phyloP scores from a whole-genome alignment of 2,797 vertebrate species.

The Sylvilagus floridanus region DNA sequence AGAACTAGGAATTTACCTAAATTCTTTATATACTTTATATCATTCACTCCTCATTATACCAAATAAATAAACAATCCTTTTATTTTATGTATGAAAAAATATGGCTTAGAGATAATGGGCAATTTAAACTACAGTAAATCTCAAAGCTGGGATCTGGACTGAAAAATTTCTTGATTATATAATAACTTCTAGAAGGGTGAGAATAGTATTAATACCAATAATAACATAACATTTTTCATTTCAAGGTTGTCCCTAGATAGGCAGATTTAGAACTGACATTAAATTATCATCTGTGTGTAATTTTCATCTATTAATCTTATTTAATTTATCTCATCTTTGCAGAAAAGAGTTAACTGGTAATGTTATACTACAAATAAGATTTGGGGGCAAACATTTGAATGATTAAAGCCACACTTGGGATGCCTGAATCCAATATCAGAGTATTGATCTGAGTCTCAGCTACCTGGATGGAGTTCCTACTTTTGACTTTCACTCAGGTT shows the following conservation, averaged over 20 bases:
- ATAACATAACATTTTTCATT: neutral
- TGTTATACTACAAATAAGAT: neutral
- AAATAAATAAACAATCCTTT: neutral
- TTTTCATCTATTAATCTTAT: constrained; percentile 1
- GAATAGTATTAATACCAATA: neutral
- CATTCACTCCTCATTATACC: neutral
- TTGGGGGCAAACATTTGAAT: neutral
- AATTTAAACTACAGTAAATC: neutral
- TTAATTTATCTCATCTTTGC: constrained; percentile 14
- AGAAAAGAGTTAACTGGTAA: neutral
- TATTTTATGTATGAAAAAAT: neutral
- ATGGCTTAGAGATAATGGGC: neutral
- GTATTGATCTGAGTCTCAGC: too few relatives aligned
- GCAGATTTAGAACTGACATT: neutral
- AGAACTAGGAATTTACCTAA: neutral
- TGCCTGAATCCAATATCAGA: too few relatives aligned
- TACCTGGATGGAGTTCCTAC: too few relatives aligned
- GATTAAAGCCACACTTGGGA: too few relatives aligned
- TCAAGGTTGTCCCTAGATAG: neutral
- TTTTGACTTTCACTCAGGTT: too few relatives aligned
- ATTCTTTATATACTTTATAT: neutral
- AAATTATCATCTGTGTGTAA: constrained; percentile 31
- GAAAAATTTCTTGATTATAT: neutral
- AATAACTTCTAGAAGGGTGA: neutral
- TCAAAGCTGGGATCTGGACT: neutral